Evolutionary conservation across 2,113 vertebrate genomes (phyloP), one percentile per base, ranked within the genome.

Genomic region (Siniperca chuatsi): DNA sequence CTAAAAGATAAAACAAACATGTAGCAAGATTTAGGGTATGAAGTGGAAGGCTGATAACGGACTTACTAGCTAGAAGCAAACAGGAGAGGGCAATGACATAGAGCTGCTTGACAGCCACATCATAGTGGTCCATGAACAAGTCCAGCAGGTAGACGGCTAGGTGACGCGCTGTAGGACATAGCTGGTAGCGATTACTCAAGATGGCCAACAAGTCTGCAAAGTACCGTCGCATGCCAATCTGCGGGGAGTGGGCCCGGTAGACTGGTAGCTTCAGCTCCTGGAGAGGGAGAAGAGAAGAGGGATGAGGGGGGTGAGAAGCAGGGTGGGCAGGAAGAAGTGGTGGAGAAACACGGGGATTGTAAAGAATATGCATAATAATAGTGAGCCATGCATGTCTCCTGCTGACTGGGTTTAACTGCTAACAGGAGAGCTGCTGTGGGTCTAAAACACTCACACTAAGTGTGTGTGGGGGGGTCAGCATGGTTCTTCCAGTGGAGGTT

Each of bases 31-130:
- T 40, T 20, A 55, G 10, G 16, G 21, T 42, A 55, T 2, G 52
- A 64, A 16, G 13, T 46, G 18, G 46, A 78, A 46, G 16, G 20
- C 16, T 66, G 54, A 74, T 57, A 37, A 16, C 54, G 29, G 33
- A 95, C 97, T 94, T 95, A 98, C 98, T 98, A 83, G 98, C 97
- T 16, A 99, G 96, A 62, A 98, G 96, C 84, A 99, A 96, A 86
- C 98, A 98, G 86, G 96, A 97, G 73, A 99, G 91, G 0, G 97
- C 96, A 71, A 96, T 93, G 29, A 96, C 66, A 6, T 97, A 96
- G 29, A 99, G 96, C 82, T 99, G 97, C 90, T 96, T 97, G 88
- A 96, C 93, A 1, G 95, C 89, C 83, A 97, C 93, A 62, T 96
- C 96, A 0, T 97, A 97, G 92, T 95, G 95, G 82, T 98, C 98